Percentiles rank a stretch among this genome's conserved stretches.
Conservation (phyloP, 2,888 invertebrate species). For the Cerastoderma edule region DNA sequence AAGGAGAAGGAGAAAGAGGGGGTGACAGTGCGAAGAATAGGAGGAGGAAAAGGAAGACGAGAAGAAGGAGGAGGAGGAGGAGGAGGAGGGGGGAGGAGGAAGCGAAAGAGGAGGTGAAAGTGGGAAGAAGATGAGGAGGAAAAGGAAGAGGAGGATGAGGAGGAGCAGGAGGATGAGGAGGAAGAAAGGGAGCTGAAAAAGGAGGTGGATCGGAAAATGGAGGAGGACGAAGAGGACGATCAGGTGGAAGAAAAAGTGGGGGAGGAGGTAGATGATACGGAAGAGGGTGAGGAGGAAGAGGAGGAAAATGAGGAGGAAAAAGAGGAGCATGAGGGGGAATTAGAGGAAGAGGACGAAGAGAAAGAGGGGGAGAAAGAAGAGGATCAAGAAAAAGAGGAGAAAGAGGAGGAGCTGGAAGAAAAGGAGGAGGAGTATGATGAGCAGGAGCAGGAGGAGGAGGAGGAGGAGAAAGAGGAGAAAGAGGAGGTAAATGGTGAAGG, state of each 20-base stretch:
- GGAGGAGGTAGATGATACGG: too few relatives aligned
- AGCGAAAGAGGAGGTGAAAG: slow-evolving; percentile 5
- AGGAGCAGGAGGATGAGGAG: neutral
- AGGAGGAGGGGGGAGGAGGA: neutral
- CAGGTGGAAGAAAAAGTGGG: neutral
- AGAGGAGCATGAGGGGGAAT: too few relatives aligned
- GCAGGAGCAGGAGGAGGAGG: too few relatives aligned
- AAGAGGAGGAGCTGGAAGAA: too few relatives aligned
- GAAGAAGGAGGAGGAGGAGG: neutral
- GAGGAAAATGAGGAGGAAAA: too few relatives aligned
- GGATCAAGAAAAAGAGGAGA: too few relatives aligned
- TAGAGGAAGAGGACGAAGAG: too few relatives aligned
- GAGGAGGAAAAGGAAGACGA: slow-evolving; percentile 1
- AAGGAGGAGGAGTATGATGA: too few relatives aligned
- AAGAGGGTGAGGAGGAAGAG: too few relatives aligned
- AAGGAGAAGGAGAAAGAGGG: neutral
- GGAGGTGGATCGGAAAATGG: neutral
- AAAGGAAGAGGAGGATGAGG: neutral
- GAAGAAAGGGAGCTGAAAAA: neutral
- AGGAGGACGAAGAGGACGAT: neutral
- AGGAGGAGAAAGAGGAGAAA: too few relatives aligned
- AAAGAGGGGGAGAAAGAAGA: too few relatives aligned
- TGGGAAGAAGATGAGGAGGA: neutral
- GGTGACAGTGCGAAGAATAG: neutral
- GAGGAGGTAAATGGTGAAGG: too few relatives aligned